Evolutionary conservation across 2,888 invertebrate genomes (phyloP), one percentile per base, ranked within the genome.

Genomic region (Diplazon laetatorius): DNA sequence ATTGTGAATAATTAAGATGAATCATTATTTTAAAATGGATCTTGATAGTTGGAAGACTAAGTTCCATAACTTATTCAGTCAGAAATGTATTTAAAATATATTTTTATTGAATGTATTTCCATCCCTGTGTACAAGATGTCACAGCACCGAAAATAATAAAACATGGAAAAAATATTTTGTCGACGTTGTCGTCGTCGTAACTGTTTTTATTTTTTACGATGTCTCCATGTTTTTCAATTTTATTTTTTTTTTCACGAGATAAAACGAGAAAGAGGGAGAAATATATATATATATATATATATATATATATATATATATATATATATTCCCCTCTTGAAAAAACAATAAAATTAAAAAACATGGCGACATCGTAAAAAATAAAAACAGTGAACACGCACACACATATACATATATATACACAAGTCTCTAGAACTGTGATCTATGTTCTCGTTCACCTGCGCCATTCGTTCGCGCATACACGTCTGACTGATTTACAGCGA

Each of bases 381-480:
- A n/a, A n/a, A n/a, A n/a, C n/a, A n/a, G n/a, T n/a, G n/a, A n/a
- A n/a, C n/a, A n/a, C n/a, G n/a, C n/a, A n/a, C n/a, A n/a, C n/a
- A n/a, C n/a, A n/a, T n/a, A n/a, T n/a, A n/a, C n/a, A n/a, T 14
- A 42, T 16, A 55, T 60, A 39, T 66, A 44, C 66, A 62, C 78
- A 79, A 71, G 78, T 79, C 75, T 79, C 71, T 48, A 63, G 18
- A 59, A 55, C 35, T 25, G 55, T 79, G 75, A 79, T 79, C 75
- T 79, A 79, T 75, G 75, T 37, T 42, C 68, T 44, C 63, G 66
- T 79, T 72, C 78, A 79, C 76, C 76, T 75, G 78, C 72, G 44
- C 35, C 55, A 30, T 57, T 42, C 71, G 57, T 76, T 74, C 62
- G 66, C 46, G 42, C 50, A 52, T 57, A 71, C 6, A 30, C 44